Evolutionary conservation across 2,113 vertebrate species (phyloP).

Genomic region (Catharus minimus): DNA sequence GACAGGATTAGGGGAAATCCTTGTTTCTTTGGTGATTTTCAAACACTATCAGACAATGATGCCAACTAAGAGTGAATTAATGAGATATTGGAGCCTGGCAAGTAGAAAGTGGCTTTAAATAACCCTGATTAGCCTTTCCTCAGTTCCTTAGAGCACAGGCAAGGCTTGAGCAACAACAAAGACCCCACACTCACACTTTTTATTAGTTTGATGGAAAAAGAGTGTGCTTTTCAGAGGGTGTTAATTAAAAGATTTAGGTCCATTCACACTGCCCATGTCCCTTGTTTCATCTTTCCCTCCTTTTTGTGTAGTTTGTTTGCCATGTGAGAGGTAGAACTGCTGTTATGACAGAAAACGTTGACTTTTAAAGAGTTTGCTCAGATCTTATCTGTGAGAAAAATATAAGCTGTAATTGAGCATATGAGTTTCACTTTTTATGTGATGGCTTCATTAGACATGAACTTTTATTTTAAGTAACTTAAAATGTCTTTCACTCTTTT

Average conservation of each 20-base stretch:
- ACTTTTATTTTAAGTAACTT: constrained; percentile 25
- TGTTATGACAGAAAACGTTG: constrained; percentile 84
- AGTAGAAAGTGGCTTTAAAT: constrained; percentile 82
- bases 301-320: constrained; percentile 69
- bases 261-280: constrained; percentile 78
- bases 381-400: constrained; percentile 70
- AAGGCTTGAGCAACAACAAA: constrained; percentile 77
- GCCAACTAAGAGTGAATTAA: constrained; percentile 87
- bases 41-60: constrained; percentile 88
- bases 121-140: constrained; percentile 84
- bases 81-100: constrained; percentile 83
- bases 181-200: constrained; percentile 83
- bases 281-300: constrained; percentile 69
- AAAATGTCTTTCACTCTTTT: not conserved
- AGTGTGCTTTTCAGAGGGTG: constrained; percentile 89
- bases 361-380: constrained; percentile 71
- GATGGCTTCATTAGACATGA: constrained; percentile 35
- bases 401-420: constrained; percentile 84
- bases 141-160: constrained; percentile 61
- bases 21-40: constrained; percentile 90
- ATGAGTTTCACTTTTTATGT: constrained; percentile 70
- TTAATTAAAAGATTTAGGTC: constrained; percentile 94
- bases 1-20: constrained; percentile 90
- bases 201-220: constrained; percentile 89
- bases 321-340: constrained; percentile 73